A percentile compares a stretch with the other conserved stretches of the same genome.
phyloP scores from a whole-genome alignment of 2,113 vertebrate genomes.

The Fregata magnificens region DNA sequence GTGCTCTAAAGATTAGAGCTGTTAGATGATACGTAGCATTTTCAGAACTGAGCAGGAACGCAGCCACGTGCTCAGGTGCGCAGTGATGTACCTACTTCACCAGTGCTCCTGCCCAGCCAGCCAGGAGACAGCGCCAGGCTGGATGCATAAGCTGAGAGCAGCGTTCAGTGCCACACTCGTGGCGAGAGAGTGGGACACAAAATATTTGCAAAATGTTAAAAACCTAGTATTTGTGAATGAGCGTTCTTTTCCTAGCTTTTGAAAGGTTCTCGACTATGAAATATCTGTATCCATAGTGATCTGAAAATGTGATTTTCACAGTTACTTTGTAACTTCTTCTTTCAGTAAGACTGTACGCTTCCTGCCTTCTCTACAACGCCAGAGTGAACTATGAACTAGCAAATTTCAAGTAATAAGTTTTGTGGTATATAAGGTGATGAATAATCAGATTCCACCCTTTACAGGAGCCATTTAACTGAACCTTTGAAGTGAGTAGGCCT shows the following conservation, averaged over 20 bases:
- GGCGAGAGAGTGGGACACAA: background rate
- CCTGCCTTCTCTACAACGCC: background rate
- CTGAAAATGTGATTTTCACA: background rate
- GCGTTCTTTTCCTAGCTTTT: background rate
- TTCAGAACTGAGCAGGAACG: background rate
- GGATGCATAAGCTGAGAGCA: background rate
- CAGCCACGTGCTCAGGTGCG: background rate
- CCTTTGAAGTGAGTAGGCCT: background rate
- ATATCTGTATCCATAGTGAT: background rate
- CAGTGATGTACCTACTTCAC: background rate
- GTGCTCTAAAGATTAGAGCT: background rate
- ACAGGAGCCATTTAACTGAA: background rate
- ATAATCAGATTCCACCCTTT: background rate
- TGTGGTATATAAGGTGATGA: background rate
- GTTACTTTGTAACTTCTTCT: background rate
- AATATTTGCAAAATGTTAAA: background rate
- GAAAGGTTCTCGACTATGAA: background rate
- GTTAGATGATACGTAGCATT: no score
- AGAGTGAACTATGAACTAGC: background rate
- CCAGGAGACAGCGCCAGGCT: background rate
- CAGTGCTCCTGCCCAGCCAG: background rate
- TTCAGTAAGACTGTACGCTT: background rate
- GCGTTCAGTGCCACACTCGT: fast-evolving
- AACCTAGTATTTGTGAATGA: background rate
- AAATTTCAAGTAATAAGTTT: background rate